Percentiles rank a stretch among this genome's conserved stretches.
phyloP scores from a whole-genome alignment of 1,140 invertebrate genomes.

The Drosophila pallidifrons region DNA sequence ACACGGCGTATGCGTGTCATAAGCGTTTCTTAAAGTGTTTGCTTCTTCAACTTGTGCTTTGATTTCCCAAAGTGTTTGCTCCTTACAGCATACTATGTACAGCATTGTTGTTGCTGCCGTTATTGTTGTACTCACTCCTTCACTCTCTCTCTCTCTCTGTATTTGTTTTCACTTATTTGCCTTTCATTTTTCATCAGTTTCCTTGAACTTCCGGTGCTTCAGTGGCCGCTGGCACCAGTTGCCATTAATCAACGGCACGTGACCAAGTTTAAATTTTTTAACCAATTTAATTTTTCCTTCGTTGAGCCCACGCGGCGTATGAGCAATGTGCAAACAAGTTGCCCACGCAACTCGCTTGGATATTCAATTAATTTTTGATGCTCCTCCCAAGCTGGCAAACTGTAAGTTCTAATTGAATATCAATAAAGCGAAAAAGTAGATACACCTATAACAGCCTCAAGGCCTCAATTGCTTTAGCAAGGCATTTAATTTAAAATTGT shows the following conservation, averaged over 20 bases:
- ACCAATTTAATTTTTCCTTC: slow-evolving; percentile 48
- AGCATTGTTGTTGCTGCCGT: neutral
- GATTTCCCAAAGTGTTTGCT: slow-evolving; percentile 44
- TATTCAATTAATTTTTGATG: slow-evolving; percentile 61
- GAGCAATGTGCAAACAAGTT: slow-evolving; percentile 40
- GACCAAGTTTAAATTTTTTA: slow-evolving; percentile 79
- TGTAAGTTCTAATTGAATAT: slow-evolving; percentile 1
- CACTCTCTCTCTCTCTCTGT: slow-evolving; percentile 24
- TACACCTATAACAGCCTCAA: too few relatives aligned
- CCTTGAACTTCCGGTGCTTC: neutral
- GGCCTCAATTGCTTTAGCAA: too few relatives aligned
- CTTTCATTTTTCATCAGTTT: slow-evolving; percentile 63
- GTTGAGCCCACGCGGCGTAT: slow-evolving; percentile 57
- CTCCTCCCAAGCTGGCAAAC: neutral
- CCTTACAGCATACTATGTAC: neutral
- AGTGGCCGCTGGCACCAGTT: slow-evolving; percentile 45
- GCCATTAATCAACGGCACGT: slow-evolving; percentile 78
- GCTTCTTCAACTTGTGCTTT: slow-evolving; percentile 62
- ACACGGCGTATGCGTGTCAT: slow-evolving; percentile 80
- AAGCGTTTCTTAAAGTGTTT: slow-evolving; percentile 82
- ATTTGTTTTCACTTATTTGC: slow-evolving; percentile 75
- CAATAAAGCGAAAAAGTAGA: neutral
- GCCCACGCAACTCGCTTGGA: slow-evolving; percentile 11
- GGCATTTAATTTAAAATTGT: too few relatives aligned
- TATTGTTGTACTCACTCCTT: slow-evolving; percentile 2